Base-by-base conservation (phyloP, 2,888 invertebrate genomes). In the Clanis bilineata region DNA sequence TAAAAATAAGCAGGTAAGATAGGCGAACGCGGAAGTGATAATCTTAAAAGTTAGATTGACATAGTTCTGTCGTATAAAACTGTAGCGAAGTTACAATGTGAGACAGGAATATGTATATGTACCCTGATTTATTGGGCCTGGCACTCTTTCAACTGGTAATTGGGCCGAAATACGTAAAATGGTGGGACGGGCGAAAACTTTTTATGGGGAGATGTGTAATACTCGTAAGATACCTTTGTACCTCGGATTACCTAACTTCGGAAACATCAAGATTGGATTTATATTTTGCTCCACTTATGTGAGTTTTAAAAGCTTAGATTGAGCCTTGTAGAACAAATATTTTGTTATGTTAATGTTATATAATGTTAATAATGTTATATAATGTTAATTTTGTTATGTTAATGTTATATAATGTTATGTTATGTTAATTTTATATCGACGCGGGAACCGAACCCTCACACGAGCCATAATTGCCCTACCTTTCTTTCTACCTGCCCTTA, bases 41-140 rank as follows among this genome's bases (percentile, higher is more conserved):
- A 90, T 88, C 88, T 88, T 88, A 88, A 87, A 91, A 90, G 87
- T 90, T 88, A 88, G 88, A 91, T 89, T 88, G 89, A 88, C 88
- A 88, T 88, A 88, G 86, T 88, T 90, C 76, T 83, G 80, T 82
- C 83, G 80, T 80, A 88, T 84, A 86, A 85, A 87, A 85, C 78
- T 80, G 79, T 79, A 76, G 77, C 74, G 67, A 83, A 85, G 83
- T 85, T 84, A 87, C 86, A 88, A 86, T 87, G 85, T 87, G 82
- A 80, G 71, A 65, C 75, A 72, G 72, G 75, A 74, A 76, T 80
- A 80, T 77, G 77, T 76, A 80, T 79, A 77, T 74, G 77, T 70
- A 69, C 57, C 65, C 76, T 83, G 86, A 87, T 88, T 86, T 87
- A 88, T 86, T 74, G 78, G 66, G 73, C 65, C 85, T 85, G 87